phyloP scores from a whole-genome alignment of 1,140 invertebrate genomes.

The Eubasilissa regina region DNA sequence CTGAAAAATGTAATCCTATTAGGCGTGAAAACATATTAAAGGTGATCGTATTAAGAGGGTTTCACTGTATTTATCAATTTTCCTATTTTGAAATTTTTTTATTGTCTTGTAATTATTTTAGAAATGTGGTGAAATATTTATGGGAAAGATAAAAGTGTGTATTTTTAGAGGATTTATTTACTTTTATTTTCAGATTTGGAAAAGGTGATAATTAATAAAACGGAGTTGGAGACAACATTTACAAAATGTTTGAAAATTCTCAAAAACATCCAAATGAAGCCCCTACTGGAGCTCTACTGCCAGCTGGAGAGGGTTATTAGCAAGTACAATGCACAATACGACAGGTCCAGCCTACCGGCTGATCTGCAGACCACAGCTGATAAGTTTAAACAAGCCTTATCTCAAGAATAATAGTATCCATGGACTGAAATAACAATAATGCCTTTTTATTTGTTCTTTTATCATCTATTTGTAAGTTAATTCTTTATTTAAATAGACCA shows the following conservation, averaged over 20 bases:
- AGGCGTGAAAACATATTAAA: too few species aligned
- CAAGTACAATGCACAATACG: slow-evolving; percentile 69
- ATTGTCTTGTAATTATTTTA: too few species aligned
- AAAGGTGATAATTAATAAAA: slow-evolving; percentile 74
- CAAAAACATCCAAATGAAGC: slow-evolving; percentile 72
- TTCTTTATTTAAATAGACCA: background rate
- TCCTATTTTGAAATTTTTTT: too few species aligned
- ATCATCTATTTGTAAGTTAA: slow-evolving; percentile 63
- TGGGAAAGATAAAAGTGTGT: too few species aligned
- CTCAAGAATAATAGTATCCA: slow-evolving; percentile 35
- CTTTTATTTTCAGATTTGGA: slow-evolving; percentile 29
- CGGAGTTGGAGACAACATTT: slow-evolving; percentile 75
- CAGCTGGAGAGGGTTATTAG: slow-evolving; percentile 74
- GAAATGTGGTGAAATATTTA: too few species aligned
- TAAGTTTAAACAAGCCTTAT: slow-evolving; percentile 63
- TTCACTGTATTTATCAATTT: too few species aligned
- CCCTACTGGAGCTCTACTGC: slow-evolving; percentile 76
- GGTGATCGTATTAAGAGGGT: too few species aligned
- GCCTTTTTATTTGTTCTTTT: slow-evolving; percentile 53
- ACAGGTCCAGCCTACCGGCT: slow-evolving; percentile 76
- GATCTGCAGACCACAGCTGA: slow-evolving; percentile 68
- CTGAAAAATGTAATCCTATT: too few species aligned
- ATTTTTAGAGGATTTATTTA: too few species aligned
- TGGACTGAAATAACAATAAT: slow-evolving; percentile 34
- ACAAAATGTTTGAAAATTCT: slow-evolving; percentile 73